phyloP scores from a whole-genome alignment of 2,113 vertebrate genomes.

The Pungitius pungitius region DNA sequence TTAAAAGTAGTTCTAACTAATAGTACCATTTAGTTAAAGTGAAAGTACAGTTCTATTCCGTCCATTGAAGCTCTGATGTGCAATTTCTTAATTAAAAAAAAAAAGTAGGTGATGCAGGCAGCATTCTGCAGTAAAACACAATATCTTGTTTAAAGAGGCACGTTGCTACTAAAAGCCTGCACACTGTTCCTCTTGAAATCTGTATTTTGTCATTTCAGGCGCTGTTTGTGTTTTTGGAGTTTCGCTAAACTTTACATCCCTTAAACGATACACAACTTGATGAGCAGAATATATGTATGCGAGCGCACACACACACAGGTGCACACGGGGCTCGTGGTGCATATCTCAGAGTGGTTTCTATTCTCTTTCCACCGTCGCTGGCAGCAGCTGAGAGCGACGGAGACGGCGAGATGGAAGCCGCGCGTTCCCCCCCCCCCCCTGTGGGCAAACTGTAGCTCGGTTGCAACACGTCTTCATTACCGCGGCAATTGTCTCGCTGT shows the following conservation, averaged over 20 bases:
- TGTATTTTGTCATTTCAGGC: conserved; percentile 2
- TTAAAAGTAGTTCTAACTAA: no score
- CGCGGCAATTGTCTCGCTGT: conserved; percentile 60
- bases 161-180: conserved; percentile 2
- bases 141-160: background rate
- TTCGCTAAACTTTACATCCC: conserved; percentile 37
- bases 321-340: conserved; percentile 60
- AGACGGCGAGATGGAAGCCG: conserved; percentile 57
- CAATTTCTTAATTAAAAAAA: no score
- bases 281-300: conserved; percentile 59
- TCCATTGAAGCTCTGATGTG: no score
- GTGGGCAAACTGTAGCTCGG: conserved; percentile 59
- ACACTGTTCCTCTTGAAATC: background rate
- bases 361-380: conserved; percentile 75
- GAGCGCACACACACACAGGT: conserved; percentile 25
- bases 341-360: conserved; percentile 68
- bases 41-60: no score
- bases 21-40: no score
- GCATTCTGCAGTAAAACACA: background rate
- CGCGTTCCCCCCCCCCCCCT: conserved; percentile 60
- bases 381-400: conserved; percentile 62
- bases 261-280: conserved; percentile 41
- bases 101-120: no score
- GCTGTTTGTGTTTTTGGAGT: conserved; percentile 14
- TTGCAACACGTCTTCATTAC: conserved; percentile 77